Conservation (phyloP, 2,113 vertebrate species). For the Rutilus rutilus region DNA sequence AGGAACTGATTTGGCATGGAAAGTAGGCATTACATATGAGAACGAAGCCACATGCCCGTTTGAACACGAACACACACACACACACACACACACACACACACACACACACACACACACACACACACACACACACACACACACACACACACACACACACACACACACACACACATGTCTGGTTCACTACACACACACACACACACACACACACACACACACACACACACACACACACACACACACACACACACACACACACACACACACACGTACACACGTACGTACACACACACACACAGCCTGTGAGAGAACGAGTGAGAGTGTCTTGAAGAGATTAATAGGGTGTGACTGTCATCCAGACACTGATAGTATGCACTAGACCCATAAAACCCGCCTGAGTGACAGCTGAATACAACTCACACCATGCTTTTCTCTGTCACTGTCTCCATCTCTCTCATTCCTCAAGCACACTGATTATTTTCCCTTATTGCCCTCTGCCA, state of each 20-base stretch:
- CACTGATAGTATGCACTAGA: slow-evolving; percentile 38
- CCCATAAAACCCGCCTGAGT: slow-evolving; percentile 28
- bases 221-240: not conserved
- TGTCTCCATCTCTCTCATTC: not conserved
- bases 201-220: not conserved
- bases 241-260: slow-evolving; percentile 4
- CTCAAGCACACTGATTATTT: slow-evolving; percentile 9
- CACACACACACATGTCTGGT: not conserved
- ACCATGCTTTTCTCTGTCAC: not conserved
- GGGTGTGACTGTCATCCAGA: slow-evolving; percentile 44
- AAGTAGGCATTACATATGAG: not conserved
- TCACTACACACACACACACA: not conserved
- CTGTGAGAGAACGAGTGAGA: not conserved
- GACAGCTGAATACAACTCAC: slow-evolving; percentile 32
- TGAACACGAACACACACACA: not conserved
- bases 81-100: not conserved
- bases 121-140: not conserved
- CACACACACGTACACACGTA: not conserved
- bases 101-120: slow-evolving; percentile 5
- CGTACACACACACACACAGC: not conserved
- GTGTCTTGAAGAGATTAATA: slow-evolving; percentile 20
- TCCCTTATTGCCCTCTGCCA: slow-evolving; percentile 15
- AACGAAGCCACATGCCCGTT: no score
- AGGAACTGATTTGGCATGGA: not conserved
- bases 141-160: not conserved